Base-by-base conservation (phyloP, 2,797 vertebrate species). In the Macropus fuliginosus region DNA sequence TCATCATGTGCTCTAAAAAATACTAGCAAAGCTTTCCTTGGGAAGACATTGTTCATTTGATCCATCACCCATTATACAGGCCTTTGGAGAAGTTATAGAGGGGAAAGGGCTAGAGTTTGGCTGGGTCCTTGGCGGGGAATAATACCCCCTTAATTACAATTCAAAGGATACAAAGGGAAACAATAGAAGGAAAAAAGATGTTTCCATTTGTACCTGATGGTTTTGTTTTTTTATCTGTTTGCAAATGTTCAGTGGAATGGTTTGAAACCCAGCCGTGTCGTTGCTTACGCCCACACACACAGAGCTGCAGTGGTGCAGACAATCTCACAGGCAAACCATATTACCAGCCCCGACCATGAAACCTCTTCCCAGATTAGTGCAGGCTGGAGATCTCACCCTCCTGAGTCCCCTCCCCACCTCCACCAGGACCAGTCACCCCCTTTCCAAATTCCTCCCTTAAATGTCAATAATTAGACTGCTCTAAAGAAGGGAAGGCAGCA, bases 191-290 rank as follows among this genome's bases (percentile, higher is more conserved):
- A 91, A 50, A 91, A 91, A 97, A 98, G 93, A 96, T 97, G 98
- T 98, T 98, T 98, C 98, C 97, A 97, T 98, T 97, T 96, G 97
- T 97, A 95, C 97, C 97, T 98, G 97, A 93, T 98, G 96, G 97
- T 96, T 96, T 98, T 98, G 92, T 98, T 98, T 98, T 97, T 98
- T 98, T 98, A 98, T 98, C 98, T 99, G 98, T 99, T 99, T 99
- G 98, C 98, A 98, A 99, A 98, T 98, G 98, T 98, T 99, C 98
- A 98, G 98, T 98, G 98, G 98, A 98, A 98, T 98, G 98, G 98
- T 98, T 99, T 99, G 98, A 99, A 99, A 99, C 98, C 98, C 98
- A 98, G 98, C 99, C 97, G 98, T 98, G 98, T 98, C 98, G 99
- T 99, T 99, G 98, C 98, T 97, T 98, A 96, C 98, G 97, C 99